These are phyloP conservation scores for Maccullochella peelii DNA, from an alignment of 2,113 vertebrate species.

Conservation along the genomic window DNA sequence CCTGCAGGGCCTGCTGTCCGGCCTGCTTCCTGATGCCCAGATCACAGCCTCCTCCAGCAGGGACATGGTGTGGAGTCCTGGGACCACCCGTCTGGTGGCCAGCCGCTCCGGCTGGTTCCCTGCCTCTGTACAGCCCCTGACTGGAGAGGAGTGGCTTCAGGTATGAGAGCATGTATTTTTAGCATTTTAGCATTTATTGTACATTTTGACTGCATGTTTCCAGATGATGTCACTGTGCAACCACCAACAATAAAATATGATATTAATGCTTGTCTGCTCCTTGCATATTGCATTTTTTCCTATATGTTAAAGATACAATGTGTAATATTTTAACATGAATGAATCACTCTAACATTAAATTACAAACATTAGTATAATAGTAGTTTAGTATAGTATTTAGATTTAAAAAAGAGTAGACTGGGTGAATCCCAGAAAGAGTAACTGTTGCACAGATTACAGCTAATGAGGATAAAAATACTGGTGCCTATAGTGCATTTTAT, in stretches of 20 bases:
- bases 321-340: no score
- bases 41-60: constrained; percentile 93
- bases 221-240: not conserved
- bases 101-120: constrained; percentile 98
- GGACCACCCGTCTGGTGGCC: constrained; percentile 91
- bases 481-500: not conserved
- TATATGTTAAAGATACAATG: not conserved
- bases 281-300: not conserved
- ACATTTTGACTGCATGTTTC: not conserved
- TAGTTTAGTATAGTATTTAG: no score
- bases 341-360: no score
- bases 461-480: no score
- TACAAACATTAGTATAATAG: not conserved
- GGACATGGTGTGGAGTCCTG: constrained; percentile 92
- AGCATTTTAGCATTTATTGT: not conserved
- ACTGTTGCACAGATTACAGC: not conserved
- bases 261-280: not conserved
- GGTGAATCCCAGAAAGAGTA: no score
- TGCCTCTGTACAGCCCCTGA: constrained; percentile 86
- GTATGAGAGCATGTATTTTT: constrained; percentile 20
- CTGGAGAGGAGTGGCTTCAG: constrained; percentile 96
- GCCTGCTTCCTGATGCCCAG: constrained; percentile 93
- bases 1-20: constrained; percentile 96
- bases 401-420: no score
- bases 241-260: not conserved